Evolutionary conservation across 2,113 vertebrate genomes (phyloP).

Genomic region (Pholis gunnellus): DNA sequence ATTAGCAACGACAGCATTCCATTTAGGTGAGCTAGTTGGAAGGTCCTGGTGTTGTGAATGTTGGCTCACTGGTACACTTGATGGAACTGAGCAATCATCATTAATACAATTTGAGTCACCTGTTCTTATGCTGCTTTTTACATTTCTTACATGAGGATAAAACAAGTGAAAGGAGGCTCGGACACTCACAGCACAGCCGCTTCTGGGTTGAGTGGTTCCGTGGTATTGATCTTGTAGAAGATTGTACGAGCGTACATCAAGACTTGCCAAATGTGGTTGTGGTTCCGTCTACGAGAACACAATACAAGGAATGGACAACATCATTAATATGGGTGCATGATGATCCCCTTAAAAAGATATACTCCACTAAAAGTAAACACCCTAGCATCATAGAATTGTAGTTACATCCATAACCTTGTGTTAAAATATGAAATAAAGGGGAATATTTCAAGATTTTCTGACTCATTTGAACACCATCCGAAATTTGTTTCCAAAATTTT

Average conservation of each 20-base stretch:
- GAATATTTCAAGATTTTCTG: neutral
- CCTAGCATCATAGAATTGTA: neutral
- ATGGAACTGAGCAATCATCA: neutral
- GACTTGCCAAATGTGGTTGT: conserved; percentile 99
- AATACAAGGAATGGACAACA: neutral
- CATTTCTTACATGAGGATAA: neutral
- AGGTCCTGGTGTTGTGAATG: neutral
- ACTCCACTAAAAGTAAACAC: neutral
- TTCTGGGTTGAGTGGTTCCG: conserved; percentile 93
- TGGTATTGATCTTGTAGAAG: conserved; percentile 98
- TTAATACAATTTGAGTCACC: neutral
- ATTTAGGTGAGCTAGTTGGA: neutral
- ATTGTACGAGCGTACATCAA: conserved; percentile 95
- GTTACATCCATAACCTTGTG: neutral
- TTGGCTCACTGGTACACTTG: neutral
- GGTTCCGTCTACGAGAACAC: conserved; percentile 88
- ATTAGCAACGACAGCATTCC: neutral
- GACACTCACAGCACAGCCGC: conserved; percentile 94
- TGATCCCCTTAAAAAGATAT: neutral
- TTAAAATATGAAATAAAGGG: neutral
- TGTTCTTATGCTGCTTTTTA: neutral
- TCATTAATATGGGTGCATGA: neutral
- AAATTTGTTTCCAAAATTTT: neutral
- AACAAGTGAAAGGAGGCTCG: neutral
- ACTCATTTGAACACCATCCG: neutral